Evolutionary conservation across 2,113 vertebrate species (phyloP), one percentile per base, ranked within the genome.

Genomic region (Vanacampus margaritifer): DNA sequence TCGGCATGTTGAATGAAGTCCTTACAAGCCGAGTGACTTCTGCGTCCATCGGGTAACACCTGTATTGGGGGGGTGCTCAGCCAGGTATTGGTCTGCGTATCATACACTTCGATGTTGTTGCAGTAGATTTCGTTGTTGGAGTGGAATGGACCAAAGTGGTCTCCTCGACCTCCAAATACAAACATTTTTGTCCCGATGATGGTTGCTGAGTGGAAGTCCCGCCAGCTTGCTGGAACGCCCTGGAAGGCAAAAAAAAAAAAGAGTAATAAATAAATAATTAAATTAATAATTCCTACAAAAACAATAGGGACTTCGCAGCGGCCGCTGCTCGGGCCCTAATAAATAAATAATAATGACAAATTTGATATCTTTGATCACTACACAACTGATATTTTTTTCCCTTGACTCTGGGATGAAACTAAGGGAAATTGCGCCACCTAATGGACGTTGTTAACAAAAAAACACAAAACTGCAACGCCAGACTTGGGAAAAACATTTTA

Each of bases 91-190:
- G 93, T 95, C 87, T 95, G 93, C 1, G 95, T 97, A 84, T 99
- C 96, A 61, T 96, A 99, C 39, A 97, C 95, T 82, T 93, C 93
- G 73, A 99, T 98, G 73, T 95, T 94, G 89, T 98, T 98, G 89
- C 97, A 99, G 88, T 99, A 98, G 89, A 99, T 97, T 91, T 99
- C 97, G 5, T 97, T 98, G 93, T 97, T 98, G 66, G 97, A 99
- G 90, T 99, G 97, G 83, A 97, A 98, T 0, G 96, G 97, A 26
- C 97, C 97, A 21, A 98, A 98, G 2, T 94, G 94, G 88, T 99
- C 97, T 0, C 97, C 97, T 32, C 97, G 91, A 32, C 97, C 97
- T 19, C 97, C 96, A 69, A 99, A 99, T 24, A 99, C 96, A 3
- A 95, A 99, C 96, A 99, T 98, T 83, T 94, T 94, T 54, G 81